phyloP scores from a whole-genome alignment of 2,888 invertebrate species.

The Limnephilus auricula region DNA sequence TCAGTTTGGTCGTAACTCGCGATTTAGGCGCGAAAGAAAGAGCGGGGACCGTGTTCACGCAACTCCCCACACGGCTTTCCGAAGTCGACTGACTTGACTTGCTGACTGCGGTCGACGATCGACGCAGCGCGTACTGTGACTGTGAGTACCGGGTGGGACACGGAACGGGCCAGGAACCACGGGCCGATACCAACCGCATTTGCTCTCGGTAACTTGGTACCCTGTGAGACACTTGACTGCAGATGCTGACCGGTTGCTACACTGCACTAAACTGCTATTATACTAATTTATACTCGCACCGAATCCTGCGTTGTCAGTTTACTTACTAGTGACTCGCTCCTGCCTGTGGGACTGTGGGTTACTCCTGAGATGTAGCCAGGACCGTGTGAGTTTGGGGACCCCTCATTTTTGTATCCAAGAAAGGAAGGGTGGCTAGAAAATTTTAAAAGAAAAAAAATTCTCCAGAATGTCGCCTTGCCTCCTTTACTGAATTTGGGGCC shows the following conservation, averaged over 20 bases:
- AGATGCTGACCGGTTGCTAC: not conserved
- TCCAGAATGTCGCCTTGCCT: no score
- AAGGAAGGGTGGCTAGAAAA: no score
- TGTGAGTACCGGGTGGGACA: not conserved
- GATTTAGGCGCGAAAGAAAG: conserved; percentile 27
- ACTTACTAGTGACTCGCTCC: not conserved
- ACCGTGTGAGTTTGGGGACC: no score
- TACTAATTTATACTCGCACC: not conserved
- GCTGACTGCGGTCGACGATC: not conserved
- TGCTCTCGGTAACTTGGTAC: not conserved
- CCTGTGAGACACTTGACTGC: not conserved
- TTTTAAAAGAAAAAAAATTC: no score
- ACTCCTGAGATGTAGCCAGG: not conserved
- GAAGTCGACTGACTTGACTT: conserved; percentile 30
- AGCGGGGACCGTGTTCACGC: not conserved
- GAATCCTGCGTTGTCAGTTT: not conserved
- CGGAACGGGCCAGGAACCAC: not conserved
- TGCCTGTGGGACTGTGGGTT: no score
- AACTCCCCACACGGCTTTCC: not conserved
- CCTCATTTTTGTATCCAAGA: no score
- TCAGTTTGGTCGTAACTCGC: not conserved
- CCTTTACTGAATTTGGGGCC: no score
- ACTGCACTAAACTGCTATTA: not conserved
- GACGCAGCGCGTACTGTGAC: not conserved
- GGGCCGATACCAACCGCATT: no score